Evolutionary conservation across 2,113 vertebrate species (phyloP).

Genomic region (Orthonyx spaldingii): DNA sequence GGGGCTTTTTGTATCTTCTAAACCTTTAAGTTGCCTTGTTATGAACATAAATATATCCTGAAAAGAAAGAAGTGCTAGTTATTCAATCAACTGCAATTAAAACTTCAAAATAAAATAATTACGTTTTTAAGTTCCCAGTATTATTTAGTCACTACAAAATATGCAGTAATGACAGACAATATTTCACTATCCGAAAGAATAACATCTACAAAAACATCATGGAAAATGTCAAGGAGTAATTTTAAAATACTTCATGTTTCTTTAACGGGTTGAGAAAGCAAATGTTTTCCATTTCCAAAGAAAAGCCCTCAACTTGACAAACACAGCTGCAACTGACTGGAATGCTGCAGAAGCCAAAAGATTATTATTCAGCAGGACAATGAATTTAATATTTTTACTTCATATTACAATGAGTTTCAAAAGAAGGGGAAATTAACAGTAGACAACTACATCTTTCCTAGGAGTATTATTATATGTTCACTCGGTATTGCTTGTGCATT

Average conservation of each 20-base stretch:
- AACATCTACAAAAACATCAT: not conserved
- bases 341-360: not conserved
- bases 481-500: not conserved
- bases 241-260: not conserved
- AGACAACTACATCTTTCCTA: not conserved
- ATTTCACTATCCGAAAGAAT: not conserved
- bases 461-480: not conserved
- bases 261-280: not conserved
- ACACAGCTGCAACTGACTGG: not conserved
- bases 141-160: not conserved
- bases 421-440: not conserved
- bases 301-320: not conserved
- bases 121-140: not conserved
- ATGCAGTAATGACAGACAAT: not conserved
- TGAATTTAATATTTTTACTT: not conserved
- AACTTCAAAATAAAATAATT: not conserved
- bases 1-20: conserved; percentile 97
- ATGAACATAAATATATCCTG: conserved; percentile 99
- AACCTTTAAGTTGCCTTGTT: conserved; percentile 95
- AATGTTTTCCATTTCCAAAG: not conserved
- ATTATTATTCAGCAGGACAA: not conserved
- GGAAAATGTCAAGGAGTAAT: not conserved
- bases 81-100: not conserved
- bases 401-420: not conserved
- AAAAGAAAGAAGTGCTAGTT: conserved; percentile 11